Evolutionary conservation across 92 coral and sea anemone genomes (phyloP).

Genomic region (Micromussa lordhowensis): DNA sequence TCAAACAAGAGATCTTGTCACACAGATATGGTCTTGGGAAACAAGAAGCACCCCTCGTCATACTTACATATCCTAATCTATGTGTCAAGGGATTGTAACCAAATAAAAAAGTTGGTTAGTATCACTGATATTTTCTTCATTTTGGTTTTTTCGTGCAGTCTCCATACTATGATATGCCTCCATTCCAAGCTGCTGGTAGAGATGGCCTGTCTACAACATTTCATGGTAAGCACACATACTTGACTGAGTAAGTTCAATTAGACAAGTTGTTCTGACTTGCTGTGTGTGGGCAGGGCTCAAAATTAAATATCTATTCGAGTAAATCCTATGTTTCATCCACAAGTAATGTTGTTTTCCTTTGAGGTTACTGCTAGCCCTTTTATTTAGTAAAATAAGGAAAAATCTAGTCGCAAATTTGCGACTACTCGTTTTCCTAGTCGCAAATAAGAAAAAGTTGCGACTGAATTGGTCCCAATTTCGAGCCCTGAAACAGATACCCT

Average conservation of each 20-base stretch:
- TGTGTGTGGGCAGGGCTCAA: no score
- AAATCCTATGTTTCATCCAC: no score
- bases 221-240: conserved; percentile 14
- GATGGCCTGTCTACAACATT: conserved; percentile 62
- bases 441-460: no score
- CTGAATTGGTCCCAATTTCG: no score
- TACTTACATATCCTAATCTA: not conserved
- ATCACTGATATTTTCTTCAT: not conserved
- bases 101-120: not conserved
- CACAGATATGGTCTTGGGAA: not conserved
- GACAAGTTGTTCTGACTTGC: not conserved
- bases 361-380: no score
- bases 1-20: no score
- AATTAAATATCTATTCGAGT: no score
- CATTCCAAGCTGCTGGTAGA: conserved; percentile 78
- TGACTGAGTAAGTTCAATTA: not conserved
- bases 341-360: no score
- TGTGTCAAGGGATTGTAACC: not conserved
- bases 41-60: not conserved
- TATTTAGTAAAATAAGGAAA: no score
- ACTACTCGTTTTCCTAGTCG: no score
- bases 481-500: not conserved
- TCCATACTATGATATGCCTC: conserved; percentile 83
- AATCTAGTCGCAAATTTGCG: no score
- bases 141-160: conserved; percentile 34